Conservation (phyloP, 2,888 invertebrate genomes). For the Plagodis pulveraria region DNA sequence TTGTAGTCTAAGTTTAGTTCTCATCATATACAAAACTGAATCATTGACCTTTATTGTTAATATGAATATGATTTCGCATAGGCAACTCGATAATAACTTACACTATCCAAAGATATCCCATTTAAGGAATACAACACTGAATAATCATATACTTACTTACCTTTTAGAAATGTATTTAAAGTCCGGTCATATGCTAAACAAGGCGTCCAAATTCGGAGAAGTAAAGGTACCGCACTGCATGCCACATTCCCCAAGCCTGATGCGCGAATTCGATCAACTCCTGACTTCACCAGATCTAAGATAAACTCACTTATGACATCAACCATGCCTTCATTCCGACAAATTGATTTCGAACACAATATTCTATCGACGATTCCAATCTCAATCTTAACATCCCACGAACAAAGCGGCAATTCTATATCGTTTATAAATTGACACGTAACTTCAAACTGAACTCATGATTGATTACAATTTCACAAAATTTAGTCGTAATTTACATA, state of each 20-base stretch:
- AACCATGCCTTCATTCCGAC: constrained; percentile 77
- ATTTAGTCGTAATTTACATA: constrained; percentile 32
- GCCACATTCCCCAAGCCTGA: constrained; percentile 62
- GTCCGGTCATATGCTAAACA: constrained; percentile 29
- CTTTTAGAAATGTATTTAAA: too few relatives aligned
- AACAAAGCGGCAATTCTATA: constrained; percentile 57
- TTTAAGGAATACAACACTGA: too few relatives aligned
- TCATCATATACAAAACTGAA: too few relatives aligned
- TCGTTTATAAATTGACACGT: constrained; percentile 67
- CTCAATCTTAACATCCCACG: constrained; percentile 47
- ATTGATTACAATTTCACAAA: constrained; percentile 50
- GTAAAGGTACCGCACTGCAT: constrained; percentile 47
- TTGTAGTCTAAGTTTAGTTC: too few relatives aligned
- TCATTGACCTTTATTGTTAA: too few relatives aligned
- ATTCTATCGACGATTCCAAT: constrained; percentile 55
- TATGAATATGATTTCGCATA: too few relatives aligned
- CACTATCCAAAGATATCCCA: too few relatives aligned
- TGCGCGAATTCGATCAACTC: constrained; percentile 78
- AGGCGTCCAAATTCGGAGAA: constrained; percentile 71
- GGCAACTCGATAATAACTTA: too few relatives aligned
- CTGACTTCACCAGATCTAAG: constrained; percentile 62
- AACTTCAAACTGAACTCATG: constrained; percentile 55
- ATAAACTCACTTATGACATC: constrained; percentile 79
- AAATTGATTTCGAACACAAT: constrained; percentile 76
- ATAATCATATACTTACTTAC: too few relatives aligned